Base-by-base conservation (phyloP, 2,113 vertebrate genomes). In the Centropus bengalensis region DNA sequence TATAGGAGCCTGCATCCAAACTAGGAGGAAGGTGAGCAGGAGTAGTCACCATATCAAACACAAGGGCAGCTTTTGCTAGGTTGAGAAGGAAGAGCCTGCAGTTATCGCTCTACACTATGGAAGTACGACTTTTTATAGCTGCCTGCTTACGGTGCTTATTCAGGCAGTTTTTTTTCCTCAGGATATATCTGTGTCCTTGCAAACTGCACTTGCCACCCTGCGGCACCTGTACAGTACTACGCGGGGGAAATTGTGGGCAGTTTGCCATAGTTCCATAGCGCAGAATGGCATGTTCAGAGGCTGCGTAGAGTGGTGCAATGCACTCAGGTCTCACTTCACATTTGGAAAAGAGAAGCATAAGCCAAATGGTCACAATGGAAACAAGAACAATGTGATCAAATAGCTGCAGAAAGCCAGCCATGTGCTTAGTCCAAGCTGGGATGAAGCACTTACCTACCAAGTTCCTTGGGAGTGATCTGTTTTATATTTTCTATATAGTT, bases 281-380 rank as follows among this genome's bases (percentile, higher is more conserved):
- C 44, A 76, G 63, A 82, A 58, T 33, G 87, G 32, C 66, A 51
- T 3, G 58, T 49, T 75, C 60, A 55, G 36, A 73, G 42, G 40
- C 56, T 36, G 24, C 0, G 0, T 16, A 32, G 1, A 89, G 71
- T 6, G 13, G 42, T 2, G 2, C 54, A 42, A 40, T 44, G 47
- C 6, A 10, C 19, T 44, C 5, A 0, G 10, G 32, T 66, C 36
- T 47, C 32, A 14, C 47, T 77, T 89, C 54, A 33, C 21, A 49
- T 33, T 36, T 36, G 23, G 30, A 63, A 86, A 68, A 64, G 55
- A 89, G 49, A 62, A 8, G 9, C 40, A 33, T 44, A 55, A 62
- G 17, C 62, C 74, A 73, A 70, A 56, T 24, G 52, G 51, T 80
- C 67, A 52, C 27, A 62, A 63, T 3, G 38, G 26, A 58, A 95